Conservation (phyloP, 2,888 invertebrate genomes). For the Tanypteryx hageni region DNA sequence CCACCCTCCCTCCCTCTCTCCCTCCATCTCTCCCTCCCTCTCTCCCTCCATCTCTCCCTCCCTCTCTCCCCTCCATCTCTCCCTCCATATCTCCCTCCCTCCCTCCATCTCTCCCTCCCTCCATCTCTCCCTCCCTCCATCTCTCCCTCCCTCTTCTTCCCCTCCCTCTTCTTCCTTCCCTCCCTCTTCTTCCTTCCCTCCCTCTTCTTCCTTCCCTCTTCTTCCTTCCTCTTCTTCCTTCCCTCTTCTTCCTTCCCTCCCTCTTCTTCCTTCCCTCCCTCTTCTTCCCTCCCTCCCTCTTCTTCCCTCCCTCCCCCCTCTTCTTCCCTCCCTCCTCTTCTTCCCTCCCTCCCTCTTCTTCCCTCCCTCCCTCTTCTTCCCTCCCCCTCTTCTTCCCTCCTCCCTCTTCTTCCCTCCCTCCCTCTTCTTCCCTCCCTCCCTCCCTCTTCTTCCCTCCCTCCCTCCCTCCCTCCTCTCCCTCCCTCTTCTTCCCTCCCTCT, state of each 20-base stretch:
- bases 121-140: neutral
- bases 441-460: conserved; percentile 31
- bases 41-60: neutral
- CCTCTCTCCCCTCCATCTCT: neutral
- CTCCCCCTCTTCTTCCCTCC: conserved; percentile 23
- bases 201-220: conserved; percentile 64
- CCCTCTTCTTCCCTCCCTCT: conserved; percentile 55
- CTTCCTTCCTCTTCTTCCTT: conserved; percentile 67
- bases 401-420: conserved; percentile 34
- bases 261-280: conserved; percentile 69
- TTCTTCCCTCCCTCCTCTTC: conserved; percentile 58
- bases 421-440: conserved; percentile 56
- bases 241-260: conserved; percentile 67
- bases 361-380: conserved; percentile 40
- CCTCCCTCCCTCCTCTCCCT: conserved; percentile 27
- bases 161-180: conserved; percentile 40
- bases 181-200: neutral
- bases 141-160: conserved; percentile 34
- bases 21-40: neutral
- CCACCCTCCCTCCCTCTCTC: neutral
- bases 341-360: conserved; percentile 46
- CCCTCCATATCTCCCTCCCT: no score
- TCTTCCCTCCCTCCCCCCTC: conserved; percentile 67
- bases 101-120: neutral
- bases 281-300: conserved; percentile 65